Evolutionary conservation across 2,113 vertebrate species (phyloP), one percentile per base, ranked within the genome.

Genomic region (Anhinga anhinga): DNA sequence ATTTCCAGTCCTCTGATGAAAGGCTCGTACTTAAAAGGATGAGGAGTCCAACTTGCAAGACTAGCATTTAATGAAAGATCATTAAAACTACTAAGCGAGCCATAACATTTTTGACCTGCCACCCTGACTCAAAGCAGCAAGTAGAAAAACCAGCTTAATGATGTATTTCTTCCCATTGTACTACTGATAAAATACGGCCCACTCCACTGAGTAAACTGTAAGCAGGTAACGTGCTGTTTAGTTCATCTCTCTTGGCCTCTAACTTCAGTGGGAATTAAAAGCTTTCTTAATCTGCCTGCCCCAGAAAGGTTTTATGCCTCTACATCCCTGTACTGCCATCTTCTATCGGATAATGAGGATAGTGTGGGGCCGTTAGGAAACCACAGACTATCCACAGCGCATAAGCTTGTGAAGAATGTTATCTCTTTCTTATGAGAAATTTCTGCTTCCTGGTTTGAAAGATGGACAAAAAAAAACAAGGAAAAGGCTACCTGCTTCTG

Each of bases 21-120:
- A 95, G 94, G 30, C 69, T 69, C 86, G 30, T 53, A 49, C 65
- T 92, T 80, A 79, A 94, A 92, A 86, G 66, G n/a, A 38, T 73
- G 53, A 27, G 1, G 71, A 86, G 29, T 91, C 61, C 87, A 80
- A 77, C 82, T 82, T 93, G 56, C 53, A 95, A 85, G 83, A 47
- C 69, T 65, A 66, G 96, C 95, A 87, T 81, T 97, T 89, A 87
- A 82, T 71, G 72, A 95, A 88, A 96, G 36, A 74, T 86, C 87
- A 71, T 97, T 95, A 94, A 82, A 59, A 91, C 65, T 78, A 69
- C 44, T 78, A 83, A n/a, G 66, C 92, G 73, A 97, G 65, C n/a
- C 29, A 36, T 94, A 96, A 95, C 85, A 85, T 94, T 94, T 94
- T 82, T 97, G 86, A 95, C 71, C 95, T 97, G 83, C 58, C 92